Percentiles rank a stretch among this genome's conserved stretches.
phyloP scores from a whole-genome alignment of 1,140 invertebrate genomes.

The Metopolophium dirhodum region DNA sequence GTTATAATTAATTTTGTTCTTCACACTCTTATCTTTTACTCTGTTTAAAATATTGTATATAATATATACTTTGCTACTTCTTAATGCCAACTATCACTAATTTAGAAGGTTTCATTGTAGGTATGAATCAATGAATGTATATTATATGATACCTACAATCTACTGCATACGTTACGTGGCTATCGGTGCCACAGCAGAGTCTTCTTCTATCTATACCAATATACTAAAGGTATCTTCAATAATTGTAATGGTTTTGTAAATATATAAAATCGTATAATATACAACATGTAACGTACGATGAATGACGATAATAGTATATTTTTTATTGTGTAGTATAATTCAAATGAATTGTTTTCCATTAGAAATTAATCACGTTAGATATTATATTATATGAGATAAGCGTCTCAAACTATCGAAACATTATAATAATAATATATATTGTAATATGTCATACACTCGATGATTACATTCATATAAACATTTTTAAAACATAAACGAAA shows the following conservation, averaged over 20 bases:
- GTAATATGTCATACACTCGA: not conserved
- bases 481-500: conserved; percentile 32
- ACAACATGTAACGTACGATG: not conserved
- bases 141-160: too few relatives aligned
- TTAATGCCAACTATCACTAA: too few relatives aligned
- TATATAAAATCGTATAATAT: not conserved
- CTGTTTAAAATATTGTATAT: too few relatives aligned
- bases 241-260: not conserved
- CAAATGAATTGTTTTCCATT: conserved; percentile 5
- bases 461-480: not conserved
- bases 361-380: not conserved
- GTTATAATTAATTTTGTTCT: too few relatives aligned
- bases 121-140: too few relatives aligned
- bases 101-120: too few relatives aligned
- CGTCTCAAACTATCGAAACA: not conserved
- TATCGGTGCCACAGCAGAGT: too few relatives aligned
- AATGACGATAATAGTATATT: not conserved
- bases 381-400: not conserved
- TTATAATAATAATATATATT: not conserved
- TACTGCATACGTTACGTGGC: too few relatives aligned
- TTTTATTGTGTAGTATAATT: not conserved
- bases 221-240: not conserved
- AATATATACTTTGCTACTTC: too few relatives aligned
- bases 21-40: too few relatives aligned
- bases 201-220: too few relatives aligned